Conservation (phyloP, 2,888 invertebrate species). For the Sinohyriopsis cumingii region DNA sequence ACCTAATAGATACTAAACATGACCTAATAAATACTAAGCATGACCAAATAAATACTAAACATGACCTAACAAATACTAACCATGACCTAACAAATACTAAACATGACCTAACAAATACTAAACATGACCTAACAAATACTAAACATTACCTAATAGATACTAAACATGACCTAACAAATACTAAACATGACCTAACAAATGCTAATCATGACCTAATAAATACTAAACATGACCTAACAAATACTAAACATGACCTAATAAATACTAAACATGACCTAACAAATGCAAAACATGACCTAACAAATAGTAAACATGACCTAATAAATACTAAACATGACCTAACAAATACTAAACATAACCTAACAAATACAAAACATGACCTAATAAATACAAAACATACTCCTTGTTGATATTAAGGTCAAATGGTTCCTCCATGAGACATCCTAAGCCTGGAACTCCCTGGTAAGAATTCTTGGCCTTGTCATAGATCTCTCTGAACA, state of each 20-base stretch:
- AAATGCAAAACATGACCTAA: no score
- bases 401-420: background rate
- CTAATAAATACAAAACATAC: background rate
- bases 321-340: no score
- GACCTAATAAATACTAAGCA: background rate
- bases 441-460: conserved; percentile 43
- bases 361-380: no score
- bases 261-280: background rate
- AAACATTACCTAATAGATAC: no score
- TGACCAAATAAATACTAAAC: background rate
- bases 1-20: background rate
- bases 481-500: conserved; percentile 54
- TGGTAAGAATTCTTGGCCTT: conserved; percentile 29
- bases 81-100: background rate
- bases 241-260: background rate
- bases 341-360: no score
- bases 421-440: conserved; percentile 37
- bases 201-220: no score
- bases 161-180: background rate
- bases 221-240: no score
- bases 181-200: background rate
- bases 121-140: no score
- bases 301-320: background rate
- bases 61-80: background rate
- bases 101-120: background rate